Base-by-base conservation (phyloP, 2,797 vertebrate species). In the Danio albolineatus region DNA sequence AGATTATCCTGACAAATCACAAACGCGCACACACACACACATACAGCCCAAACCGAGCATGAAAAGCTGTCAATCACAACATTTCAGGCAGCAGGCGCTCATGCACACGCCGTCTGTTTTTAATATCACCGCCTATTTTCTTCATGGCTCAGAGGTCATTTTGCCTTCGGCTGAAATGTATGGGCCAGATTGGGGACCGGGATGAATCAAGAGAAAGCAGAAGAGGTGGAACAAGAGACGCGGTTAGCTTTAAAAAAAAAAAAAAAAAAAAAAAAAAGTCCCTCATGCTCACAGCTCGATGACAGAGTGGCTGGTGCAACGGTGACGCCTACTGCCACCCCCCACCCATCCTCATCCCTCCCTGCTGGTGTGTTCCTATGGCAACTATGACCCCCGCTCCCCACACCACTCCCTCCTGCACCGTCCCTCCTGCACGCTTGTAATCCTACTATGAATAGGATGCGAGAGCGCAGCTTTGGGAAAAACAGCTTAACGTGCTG, bases 401-500 rank as follows among this genome's bases (percentile, higher is more conserved):
- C 28, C 41, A 10, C 17, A 43, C 71, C 53, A 86, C 88, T 82
- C 86, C 79, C 74, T 51, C 36, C 12, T 62, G 17, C n/a, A 57
- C 70, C 86, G 87, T 83, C 86, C 79, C 71, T 49, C 82, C 82
- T 76, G 61, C 73, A 81, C 51, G 76, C 82, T 81, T 70, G 83
- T 85, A 91, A 92, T 94, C 93, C 94, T 89, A 87, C 90, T 88
- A 85, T 87, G 89, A 92, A 89, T 76, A 84, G 90, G 92, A 91
- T 86, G 91, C 89, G 61, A 77, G 88, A 88, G 73, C 76, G 39
- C 76, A 84, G 88, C 90, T 91, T 89, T 86, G 56, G 87, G 83
- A 73, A 7, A 84, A 85, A 88, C 88, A 87, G 85, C 83, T 85
- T 88, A 90, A 89, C 88, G 74, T 66, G 86, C 88, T 76, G 85